phyloP scores from a whole-genome alignment of 2,888 invertebrate genomes.

The Calameuta filiformis region DNA sequence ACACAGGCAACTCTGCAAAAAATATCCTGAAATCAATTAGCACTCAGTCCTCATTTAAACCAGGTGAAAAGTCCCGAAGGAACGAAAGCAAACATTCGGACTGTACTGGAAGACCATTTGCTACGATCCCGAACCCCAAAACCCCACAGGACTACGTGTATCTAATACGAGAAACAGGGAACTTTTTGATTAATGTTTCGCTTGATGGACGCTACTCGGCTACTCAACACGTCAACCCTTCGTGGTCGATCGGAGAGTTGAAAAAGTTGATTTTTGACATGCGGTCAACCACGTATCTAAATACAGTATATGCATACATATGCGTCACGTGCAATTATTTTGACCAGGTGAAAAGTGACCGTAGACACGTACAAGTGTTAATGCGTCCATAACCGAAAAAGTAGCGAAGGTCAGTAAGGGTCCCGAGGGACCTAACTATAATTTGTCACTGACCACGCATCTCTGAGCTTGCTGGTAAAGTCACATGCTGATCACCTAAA shows the following conservation, averaged over 20 bases:
- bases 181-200: slow-evolving; percentile 44
- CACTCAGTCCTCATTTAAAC: background rate
- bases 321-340: background rate
- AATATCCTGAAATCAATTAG: background rate
- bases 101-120: background rate
- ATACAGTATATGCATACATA: background rate
- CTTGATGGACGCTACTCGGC: slow-evolving; percentile 39
- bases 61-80: background rate
- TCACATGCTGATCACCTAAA: background rate
- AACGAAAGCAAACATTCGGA: background rate
- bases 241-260: slow-evolving; percentile 31
- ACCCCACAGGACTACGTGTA: background rate
- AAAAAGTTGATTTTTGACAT: slow-evolving; percentile 34
- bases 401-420: background rate
- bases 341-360: background rate
- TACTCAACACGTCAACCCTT: slow-evolving; percentile 21
- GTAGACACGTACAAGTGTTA: background rate
- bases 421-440: background rate
- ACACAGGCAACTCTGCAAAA: background rate
- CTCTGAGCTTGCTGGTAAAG: background rate
- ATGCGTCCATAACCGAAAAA: background rate
- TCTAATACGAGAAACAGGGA: slow-evolving; percentile 16
- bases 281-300: slow-evolving; percentile 35
- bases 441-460: background rate
- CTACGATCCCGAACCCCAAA: background rate